phyloP scores from a whole-genome alignment of 2,113 vertebrate genomes.

The Oostethus manadensis region DNA sequence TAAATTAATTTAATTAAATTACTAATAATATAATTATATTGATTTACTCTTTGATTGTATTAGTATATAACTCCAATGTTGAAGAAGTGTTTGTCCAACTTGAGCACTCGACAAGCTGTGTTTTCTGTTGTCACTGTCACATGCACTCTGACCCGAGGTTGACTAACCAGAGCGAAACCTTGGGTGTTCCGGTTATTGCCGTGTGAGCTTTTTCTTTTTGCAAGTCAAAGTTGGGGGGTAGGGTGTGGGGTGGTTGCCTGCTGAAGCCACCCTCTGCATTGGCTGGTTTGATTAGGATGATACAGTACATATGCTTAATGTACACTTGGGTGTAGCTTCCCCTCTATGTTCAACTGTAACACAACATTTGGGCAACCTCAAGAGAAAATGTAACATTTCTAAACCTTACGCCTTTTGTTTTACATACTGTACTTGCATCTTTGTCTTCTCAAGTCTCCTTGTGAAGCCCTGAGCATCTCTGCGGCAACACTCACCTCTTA shows the following conservation, averaged over 20 bases:
- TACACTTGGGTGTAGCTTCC: conserved; percentile 11
- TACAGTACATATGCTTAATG: conserved; percentile 10
- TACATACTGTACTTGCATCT: conserved; percentile 4
- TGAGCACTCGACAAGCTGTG: background rate
- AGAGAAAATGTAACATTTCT: background rate
- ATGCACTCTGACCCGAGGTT: conserved; percentile 33
- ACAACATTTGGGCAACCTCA: conserved; percentile 1
- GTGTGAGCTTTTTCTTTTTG: conserved; percentile 43
- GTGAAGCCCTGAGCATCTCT: conserved; percentile 19
- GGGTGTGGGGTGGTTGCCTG: background rate
- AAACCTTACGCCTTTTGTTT: background rate
- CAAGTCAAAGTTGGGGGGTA: conserved; percentile 32
- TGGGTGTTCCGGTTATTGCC: conserved; percentile 36
- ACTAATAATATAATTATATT: too few relatives aligned
- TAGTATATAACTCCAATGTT: background rate
- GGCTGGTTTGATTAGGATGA: conserved; percentile 22
- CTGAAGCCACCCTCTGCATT: conserved; percentile 17
- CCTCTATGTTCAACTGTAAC: background rate
- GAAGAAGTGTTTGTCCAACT: background rate
- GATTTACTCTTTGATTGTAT: background rate
- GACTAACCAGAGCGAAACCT: conserved; percentile 48
- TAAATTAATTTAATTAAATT: too few relatives aligned
- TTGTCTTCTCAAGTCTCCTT: conserved; percentile 9
- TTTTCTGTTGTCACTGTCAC: conserved; percentile 16
- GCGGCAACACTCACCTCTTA: conserved; percentile 47